These are phyloP conservation scores for Neoniphon sammara DNA, from an alignment of 2,797 vertebrate species.

Conservation along the genomic window DNA sequence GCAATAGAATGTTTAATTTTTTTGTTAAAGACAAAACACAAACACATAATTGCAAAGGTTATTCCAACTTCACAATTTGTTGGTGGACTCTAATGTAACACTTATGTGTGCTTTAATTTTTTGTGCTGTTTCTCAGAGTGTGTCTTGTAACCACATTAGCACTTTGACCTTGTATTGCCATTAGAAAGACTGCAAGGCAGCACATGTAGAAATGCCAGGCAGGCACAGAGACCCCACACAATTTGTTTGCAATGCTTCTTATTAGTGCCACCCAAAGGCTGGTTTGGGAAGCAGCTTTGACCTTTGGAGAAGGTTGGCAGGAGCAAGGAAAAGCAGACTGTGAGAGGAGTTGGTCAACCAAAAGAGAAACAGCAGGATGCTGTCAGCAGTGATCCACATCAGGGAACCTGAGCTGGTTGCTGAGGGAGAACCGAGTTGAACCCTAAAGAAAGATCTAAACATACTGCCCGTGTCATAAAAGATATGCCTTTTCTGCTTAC, in stretches of 20 bases:
- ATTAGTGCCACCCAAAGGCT: slow-evolving; percentile 71
- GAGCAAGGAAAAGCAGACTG: slow-evolving; percentile 50
- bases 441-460: slow-evolving; percentile 66
- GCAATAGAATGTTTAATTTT: neutral
- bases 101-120: slow-evolving; percentile 23
- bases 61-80: neutral
- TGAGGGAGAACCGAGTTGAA: slow-evolving; percentile 59
- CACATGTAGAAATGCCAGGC: slow-evolving; percentile 32
- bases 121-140: slow-evolving; percentile 3
- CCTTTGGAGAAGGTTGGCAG: slow-evolving; percentile 71
- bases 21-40: no score
- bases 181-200: slow-evolving; percentile 36
- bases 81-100: slow-evolving; percentile 5
- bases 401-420: slow-evolving; percentile 67
- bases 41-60: slow-evolving; percentile 11
- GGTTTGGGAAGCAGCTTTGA: slow-evolving; percentile 65
- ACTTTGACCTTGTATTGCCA: slow-evolving; percentile 64
- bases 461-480: slow-evolving; percentile 62
- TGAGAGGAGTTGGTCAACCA: slow-evolving; percentile 69
- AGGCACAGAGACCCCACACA: slow-evolving; percentile 37
- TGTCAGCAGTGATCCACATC: slow-evolving; percentile 79
- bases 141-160: slow-evolving; percentile 49
- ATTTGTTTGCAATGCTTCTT: slow-evolving; percentile 55
- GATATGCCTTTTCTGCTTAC: slow-evolving; percentile 50
- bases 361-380: slow-evolving; percentile 78